Percentiles rank a stretch among this genome's conserved stretches.
These are phyloP conservation scores for Coracopsis vasa DNA, from an alignment of 2,113 vertebrate genomes.

Conservation along the genomic window DNA sequence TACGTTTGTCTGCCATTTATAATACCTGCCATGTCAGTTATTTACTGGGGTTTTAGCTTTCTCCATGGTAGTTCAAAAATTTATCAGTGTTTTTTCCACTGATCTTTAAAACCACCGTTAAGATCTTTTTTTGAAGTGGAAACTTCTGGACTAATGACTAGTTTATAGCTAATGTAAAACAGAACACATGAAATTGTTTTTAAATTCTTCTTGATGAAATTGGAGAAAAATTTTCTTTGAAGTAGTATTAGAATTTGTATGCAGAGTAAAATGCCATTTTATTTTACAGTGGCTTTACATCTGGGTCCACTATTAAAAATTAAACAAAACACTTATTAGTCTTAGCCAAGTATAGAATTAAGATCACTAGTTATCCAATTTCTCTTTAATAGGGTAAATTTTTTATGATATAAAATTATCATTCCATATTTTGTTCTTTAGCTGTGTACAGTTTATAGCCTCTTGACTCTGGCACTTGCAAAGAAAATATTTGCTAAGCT, in stretches of 20 bases:
- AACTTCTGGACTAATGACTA: not conserved
- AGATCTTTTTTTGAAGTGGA: not conserved
- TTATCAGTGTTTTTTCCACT: not conserved
- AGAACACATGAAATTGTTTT: not conserved
- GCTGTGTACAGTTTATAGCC: not conserved
- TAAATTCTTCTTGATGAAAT: not conserved
- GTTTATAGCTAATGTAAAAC: not conserved
- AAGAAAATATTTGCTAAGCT: slow-evolving; percentile 44
- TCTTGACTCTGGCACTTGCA: not conserved
- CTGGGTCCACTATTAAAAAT: not conserved
- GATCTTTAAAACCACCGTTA: not conserved
- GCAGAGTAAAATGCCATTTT: not conserved
- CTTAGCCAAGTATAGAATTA: not conserved
- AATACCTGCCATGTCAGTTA: not conserved
- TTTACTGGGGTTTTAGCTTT: not conserved
- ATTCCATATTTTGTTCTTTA: not conserved
- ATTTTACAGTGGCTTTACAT: not conserved
- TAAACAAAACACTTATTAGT: not conserved
- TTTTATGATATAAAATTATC: not conserved
- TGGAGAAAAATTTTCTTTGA: not conserved
- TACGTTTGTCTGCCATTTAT: not conserved
- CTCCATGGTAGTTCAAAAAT: not conserved
- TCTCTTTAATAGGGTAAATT: not conserved
- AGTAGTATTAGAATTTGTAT: not conserved
- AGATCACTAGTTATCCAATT: not conserved